Percentiles rank a stretch among this genome's conserved stretches.
Conservation (phyloP, 2,797 vertebrate species). For the Enteromius treurensis region DNA sequence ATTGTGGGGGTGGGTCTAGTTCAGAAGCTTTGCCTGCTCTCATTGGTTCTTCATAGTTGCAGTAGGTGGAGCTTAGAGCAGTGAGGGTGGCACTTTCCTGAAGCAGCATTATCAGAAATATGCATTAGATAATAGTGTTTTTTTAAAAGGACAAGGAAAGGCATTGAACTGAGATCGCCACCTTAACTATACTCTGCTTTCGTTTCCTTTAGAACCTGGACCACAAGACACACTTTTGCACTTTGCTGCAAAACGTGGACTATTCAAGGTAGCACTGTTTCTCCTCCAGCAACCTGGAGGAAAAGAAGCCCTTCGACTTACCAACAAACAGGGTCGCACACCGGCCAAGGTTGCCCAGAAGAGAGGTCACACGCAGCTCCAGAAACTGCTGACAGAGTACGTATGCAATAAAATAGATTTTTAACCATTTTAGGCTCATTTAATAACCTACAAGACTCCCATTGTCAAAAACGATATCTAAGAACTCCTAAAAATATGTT, state of each 20-base stretch:
- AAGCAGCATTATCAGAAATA: constrained; percentile 13
- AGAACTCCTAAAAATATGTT: no score
- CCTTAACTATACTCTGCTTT: constrained; percentile 41
- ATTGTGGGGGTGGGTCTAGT: constrained; percentile 25
- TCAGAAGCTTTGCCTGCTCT: neutral
- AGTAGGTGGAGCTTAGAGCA: neutral
- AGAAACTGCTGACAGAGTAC: constrained; percentile 71
- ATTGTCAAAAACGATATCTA: no score
- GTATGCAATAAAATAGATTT: constrained; percentile 2
- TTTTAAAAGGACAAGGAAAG: neutral
- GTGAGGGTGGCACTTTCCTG: constrained; percentile 13
- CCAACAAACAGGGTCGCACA: constrained; percentile 82
- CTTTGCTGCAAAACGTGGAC: constrained; percentile 83
- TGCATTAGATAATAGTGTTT: constrained; percentile 9
- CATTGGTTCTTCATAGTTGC: constrained; percentile 29
- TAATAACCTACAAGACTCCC: neutral
- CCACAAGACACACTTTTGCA: constrained; percentile 86
- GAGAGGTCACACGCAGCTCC: constrained; percentile 80
- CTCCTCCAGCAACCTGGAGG: constrained; percentile 85
- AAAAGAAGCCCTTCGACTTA: constrained; percentile 77
- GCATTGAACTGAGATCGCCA: neutral
- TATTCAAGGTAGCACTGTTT: constrained; percentile 81
- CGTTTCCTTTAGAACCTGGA: constrained; percentile 49
- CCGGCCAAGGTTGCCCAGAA: constrained; percentile 81
- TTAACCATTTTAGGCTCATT: neutral